Evolutionary conservation across 2,113 vertebrate species (phyloP), one percentile per base, ranked within the genome.

Genomic region (Mustela lutreola): DNA sequence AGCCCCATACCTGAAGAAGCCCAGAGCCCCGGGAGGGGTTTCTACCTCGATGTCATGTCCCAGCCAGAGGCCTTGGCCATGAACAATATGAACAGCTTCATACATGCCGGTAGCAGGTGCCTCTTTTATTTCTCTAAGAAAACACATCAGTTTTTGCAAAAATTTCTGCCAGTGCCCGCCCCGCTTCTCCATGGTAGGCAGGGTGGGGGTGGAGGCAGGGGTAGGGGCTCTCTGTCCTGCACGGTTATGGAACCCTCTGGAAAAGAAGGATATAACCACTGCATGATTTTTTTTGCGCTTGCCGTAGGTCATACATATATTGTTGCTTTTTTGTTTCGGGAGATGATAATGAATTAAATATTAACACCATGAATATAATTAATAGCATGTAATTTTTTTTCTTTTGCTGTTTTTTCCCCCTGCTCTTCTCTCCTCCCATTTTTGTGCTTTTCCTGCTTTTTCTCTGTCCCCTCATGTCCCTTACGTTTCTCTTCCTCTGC

Each of bases 331-430:
- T 97, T 82, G 82, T 98, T 98, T 97, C 92, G 42, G 70, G 89
- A 96, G 56, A 97, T 96, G 92, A 98, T 98, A 94, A 98, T 98
- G 98, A 98, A 98, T 98, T 98, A 98, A 97, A 94, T 96, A 99
- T 99, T 99, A 99, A 99, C 99, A 96, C 99, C 98, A 96, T 98
- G 98, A 98, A 98, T 99, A 99, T 98, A 98, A 98, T 99, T 99
- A 99, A 99, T 99, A 98, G 99, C 99, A 99, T 99, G 99, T 99
- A 98, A 99, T 99, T 99, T 98, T 98, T 98, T 98, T 98, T 98
- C 98, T 98, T 98, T 98, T 98, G 97, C 95, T 97, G 95, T 97
- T 95, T 92, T 88, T 94, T n/a, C 33, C 73, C 84, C 98, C 96
- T 99, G 97, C 99, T 99, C 97, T 98, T 98, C 98, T 98, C 98